A percentile compares a stretch with the other conserved stretches of the same genome.
phyloP scores from a whole-genome alignment of 1,140 invertebrate genomes.

The Portunus trituberculatus region DNA sequence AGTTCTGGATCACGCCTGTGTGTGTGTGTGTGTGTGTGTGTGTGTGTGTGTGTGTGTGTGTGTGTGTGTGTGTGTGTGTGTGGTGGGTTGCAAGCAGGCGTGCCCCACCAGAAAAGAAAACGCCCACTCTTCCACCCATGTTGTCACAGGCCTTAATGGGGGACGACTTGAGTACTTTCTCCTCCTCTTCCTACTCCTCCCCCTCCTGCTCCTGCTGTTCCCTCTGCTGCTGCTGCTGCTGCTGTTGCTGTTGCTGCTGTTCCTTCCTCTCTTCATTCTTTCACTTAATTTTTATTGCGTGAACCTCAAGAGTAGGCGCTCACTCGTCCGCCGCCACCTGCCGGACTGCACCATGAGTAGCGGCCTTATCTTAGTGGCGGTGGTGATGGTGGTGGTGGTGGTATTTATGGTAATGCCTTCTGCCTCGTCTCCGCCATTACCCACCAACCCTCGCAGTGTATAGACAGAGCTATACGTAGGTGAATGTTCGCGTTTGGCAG shows the following conservation, averaged over 20 bases:
- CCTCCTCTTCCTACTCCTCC: not conserved
- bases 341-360: not conserved
- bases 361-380: not conserved
- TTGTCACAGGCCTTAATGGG: not conserved
- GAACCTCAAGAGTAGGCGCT: not conserved
- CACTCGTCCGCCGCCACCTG: not conserved
- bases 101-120: not conserved
- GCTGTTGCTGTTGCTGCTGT: not conserved
- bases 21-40: no score
- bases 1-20: not conserved
- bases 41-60: not conserved
- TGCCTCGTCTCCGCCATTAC: no score
- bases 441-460: no score
- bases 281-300: not conserved
- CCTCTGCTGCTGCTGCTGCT: not conserved
- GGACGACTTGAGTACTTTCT: not conserved
- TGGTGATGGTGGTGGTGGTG: not conserved
- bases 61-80: slow-evolving; percentile 12
- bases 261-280: not conserved
- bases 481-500: no score
- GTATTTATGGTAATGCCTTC: not conserved
- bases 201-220: not conserved
- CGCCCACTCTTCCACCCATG: not conserved
- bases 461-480: no score
- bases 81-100: no score